Base-by-base conservation (phyloP, 2,888 invertebrate genomes). In the Antitype chi region DNA sequence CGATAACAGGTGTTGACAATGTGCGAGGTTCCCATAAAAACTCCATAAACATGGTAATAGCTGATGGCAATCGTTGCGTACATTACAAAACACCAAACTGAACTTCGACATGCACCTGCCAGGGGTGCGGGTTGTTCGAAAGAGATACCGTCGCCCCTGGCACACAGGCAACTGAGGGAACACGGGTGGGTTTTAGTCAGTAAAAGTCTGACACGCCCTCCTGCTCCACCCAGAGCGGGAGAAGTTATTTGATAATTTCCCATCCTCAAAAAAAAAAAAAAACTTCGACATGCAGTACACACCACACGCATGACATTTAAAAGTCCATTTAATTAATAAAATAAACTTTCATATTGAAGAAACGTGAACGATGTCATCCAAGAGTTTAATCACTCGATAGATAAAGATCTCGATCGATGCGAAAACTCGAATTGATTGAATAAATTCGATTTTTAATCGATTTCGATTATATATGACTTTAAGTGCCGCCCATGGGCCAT, bases 391-490 rank as follows among this genome's bases (percentile, higher is more conserved):
- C 90, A 92, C 89, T 88, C 84, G 82, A 87, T 86, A 89, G 94
- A 94, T 94, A 92, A 80, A 89, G 88, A 94, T 94, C 93, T 92
- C 89, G 86, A 90, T 90, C 89, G 89, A 90, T 91, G 87, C 90
- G 87, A 90, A 92, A 91, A 88, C 82, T 85, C 85, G 90, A 88
- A 91, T 91, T 92, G 92, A 94, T 94, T 93, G 92, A 94, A 93
- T 93, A 92, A 91, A 92, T 89, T 89, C 89, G 90, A 91, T 87
- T 91, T 91, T 92, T 93, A 94, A 95, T 95, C 94, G 94, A 93
- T 92, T 94, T 88, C 86, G 88, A 91, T 95, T 93, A 94, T 93
- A 91, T 92, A 94, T 90, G 92, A 90, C 74, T 92, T 90, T 92
- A 92, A 91, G 94, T 92, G 89, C 92, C 88, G 92, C 80, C 88